Evolutionary conservation across 2,113 vertebrate species (phyloP).

Genomic region (Echinops telfairi): DNA sequence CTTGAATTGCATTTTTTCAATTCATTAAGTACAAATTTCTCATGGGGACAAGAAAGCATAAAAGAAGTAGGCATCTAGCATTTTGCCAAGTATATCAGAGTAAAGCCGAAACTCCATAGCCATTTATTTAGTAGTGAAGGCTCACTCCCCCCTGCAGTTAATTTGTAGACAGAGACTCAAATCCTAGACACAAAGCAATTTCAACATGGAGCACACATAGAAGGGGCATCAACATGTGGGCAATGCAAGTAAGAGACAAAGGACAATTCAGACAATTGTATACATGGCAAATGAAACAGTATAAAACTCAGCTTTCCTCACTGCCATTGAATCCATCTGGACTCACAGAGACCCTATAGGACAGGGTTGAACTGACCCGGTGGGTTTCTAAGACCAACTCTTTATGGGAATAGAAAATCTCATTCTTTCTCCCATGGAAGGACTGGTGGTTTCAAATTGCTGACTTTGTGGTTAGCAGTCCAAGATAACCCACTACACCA

Average conservation of each 20-base stretch:
- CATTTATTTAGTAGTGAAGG: neutral
- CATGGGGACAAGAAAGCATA: slow-evolving; percentile 18
- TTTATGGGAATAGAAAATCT: no score
- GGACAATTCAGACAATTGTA: neutral
- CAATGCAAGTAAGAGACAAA: neutral
- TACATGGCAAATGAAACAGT: no score
- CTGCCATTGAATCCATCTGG: no score
- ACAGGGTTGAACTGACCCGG: no score
- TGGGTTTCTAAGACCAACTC: no score
- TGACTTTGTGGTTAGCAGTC: no score
- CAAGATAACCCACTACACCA: neutral
- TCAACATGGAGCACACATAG: neutral
- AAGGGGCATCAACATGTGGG: neutral
- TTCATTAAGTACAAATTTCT: slow-evolving; percentile 44
- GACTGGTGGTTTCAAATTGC: no score
- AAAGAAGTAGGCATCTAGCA: slow-evolving; percentile 1
- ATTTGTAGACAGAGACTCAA: slow-evolving; percentile 26
- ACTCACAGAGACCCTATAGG: no score
- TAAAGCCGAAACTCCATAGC: neutral
- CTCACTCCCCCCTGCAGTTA: neutral
- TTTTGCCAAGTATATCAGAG: slow-evolving; percentile 46
- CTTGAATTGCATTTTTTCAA: slow-evolving; percentile 45
- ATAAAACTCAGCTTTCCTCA: no score
- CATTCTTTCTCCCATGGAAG: no score
- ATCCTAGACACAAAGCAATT: neutral